Evolutionary conservation across 2,113 vertebrate genomes (phyloP), one percentile per base, ranked within the genome.

Genomic region (Leucosticte australis): DNA sequence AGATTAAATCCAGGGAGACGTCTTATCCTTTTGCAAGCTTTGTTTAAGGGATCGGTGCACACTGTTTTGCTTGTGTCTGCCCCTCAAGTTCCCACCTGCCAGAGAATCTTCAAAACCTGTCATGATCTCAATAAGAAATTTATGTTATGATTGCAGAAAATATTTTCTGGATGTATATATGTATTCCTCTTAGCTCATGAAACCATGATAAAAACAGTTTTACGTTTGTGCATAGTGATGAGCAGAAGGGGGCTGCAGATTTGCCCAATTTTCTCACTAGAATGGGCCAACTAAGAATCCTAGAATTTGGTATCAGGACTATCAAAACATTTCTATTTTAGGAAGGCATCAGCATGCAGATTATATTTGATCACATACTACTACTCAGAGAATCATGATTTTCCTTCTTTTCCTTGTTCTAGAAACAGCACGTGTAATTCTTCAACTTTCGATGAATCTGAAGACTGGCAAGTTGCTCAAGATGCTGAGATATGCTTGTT

Each of bases 401-500:
- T 96, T 93, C 55, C n/a, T 89, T 62, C 39, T 91, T 71, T 60
- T 14, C 59, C n/a, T 86, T 74, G 18, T 87, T 94, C 71, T 89
- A 99, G 98, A 93, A 98, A 97, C 91, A 97, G 95, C 91, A 98
- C 97, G 0, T 90, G 97, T 27, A 98, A 96, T 92, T 98, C 98
- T 16, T 69, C 98, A 21, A 96, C 98, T 11, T 96, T 98, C 2
- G 99, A 99, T 82, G 98, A 99, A 30, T 59, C 97, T 0, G 99
- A 99, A 55, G 98, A 98, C 79, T 63, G 97, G 55, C 95, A 98
- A 9, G 41, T 98, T 19, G 97, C 98, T 39, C 99, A 99, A 97
- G 99, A 99, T 64, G 97, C 98, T 31, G 99, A 99, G 90, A 98
- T 99, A 96, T 98, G 98, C 96, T 95, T 99, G 96, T 97, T 99